phyloP scores from a whole-genome alignment of 2,797 vertebrate species.

The Acanthornis magna region DNA sequence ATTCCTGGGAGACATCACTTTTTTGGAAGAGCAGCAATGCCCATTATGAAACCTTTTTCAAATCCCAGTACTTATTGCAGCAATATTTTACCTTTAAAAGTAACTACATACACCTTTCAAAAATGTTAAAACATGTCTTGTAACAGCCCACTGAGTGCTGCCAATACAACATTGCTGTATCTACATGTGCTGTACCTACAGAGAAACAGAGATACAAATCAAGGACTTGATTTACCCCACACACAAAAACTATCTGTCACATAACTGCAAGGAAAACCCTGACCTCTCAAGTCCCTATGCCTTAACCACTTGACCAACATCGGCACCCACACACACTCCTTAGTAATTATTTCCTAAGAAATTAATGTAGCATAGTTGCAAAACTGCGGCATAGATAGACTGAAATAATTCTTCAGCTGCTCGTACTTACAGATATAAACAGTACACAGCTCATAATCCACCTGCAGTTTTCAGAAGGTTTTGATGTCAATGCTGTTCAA shows the following conservation, averaged over 20 bases:
- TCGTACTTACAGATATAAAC: constrained; percentile 46
- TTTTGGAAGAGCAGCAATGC: not conserved
- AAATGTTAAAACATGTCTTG: not conserved
- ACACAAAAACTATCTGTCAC: not conserved
- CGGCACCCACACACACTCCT: not conserved
- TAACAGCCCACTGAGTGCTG: not conserved
- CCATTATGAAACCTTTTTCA: not conserved
- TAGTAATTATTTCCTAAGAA: constrained; percentile 20
- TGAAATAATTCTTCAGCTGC: constrained; percentile 39
- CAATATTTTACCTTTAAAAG: not conserved
- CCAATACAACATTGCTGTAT: not conserved
- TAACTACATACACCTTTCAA: not conserved
- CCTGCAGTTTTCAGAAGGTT: constrained; percentile 57
- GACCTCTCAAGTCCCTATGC: not conserved
- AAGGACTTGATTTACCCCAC: not conserved
- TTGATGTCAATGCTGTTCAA: constrained; percentile 52
- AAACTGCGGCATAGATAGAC: not conserved
- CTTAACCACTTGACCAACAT: not conserved
- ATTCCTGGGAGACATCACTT: not conserved
- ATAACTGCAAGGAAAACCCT: not conserved
- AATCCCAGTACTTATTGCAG: not conserved
- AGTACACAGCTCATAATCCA: constrained; percentile 49
- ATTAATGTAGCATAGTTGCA: not conserved
- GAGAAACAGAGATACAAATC: not conserved
- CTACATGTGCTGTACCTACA: not conserved